A percentile compares a stretch with the other conserved stretches of the same genome.
Conservation (phyloP, 53 echinoderm and acorn worm species). For the Glandiceps talaboti region DNA sequence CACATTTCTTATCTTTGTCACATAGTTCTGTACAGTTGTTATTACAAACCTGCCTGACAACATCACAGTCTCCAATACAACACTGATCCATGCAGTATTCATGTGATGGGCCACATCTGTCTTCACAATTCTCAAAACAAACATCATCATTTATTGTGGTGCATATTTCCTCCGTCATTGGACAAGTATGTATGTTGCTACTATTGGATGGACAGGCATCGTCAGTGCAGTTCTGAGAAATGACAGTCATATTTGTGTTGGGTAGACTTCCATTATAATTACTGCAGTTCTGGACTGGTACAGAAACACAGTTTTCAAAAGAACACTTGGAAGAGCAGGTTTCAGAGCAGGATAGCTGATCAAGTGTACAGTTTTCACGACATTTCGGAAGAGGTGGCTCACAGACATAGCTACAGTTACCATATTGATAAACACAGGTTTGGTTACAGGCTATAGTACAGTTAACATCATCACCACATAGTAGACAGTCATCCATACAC, state of each 20-base stretch:
- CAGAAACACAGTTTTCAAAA: slow-evolving; percentile 13
- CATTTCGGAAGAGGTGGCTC: slow-evolving; percentile 19
- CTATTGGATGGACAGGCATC: background rate
- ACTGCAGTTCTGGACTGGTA: background rate
- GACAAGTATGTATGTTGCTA: background rate
- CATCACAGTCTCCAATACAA: slow-evolving; percentile 15
- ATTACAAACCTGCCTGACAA: slow-evolving; percentile 4
- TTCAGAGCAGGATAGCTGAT: slow-evolving; percentile 2
- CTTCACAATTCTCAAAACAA: slow-evolving; percentile 12
- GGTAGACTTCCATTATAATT: background rate
- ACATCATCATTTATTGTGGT: background rate
- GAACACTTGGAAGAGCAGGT: slow-evolving; percentile 15
- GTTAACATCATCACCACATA: slow-evolving; percentile 10
- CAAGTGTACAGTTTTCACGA: slow-evolving; percentile 4
- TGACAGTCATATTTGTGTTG: too few species aligned
- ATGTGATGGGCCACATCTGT: background rate
- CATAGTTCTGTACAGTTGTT: slow-evolving; percentile 27
- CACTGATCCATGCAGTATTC: slow-evolving; percentile 13
- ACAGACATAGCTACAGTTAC: slow-evolving; percentile 19
- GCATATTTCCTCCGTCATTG: background rate
- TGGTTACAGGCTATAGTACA: slow-evolving; percentile 5
- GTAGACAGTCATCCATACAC: slow-evolving; percentile 28
- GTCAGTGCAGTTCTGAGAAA: background rate
- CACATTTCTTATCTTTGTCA: slow-evolving; percentile 6
- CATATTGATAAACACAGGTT: slow-evolving; percentile 8